phyloP scores from a whole-genome alignment of 2,113 vertebrate species.

The Cololabis saira region DNA sequence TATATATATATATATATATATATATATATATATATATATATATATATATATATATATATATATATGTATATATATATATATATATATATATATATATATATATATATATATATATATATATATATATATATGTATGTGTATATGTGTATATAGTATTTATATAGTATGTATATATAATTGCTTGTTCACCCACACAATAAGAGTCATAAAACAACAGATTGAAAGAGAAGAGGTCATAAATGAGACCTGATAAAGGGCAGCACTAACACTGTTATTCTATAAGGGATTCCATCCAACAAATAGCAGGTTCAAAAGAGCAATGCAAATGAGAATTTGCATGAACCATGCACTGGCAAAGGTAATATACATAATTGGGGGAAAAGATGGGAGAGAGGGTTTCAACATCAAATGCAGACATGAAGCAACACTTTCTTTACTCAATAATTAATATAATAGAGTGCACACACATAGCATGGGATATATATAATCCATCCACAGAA shows the following conservation, averaged over 20 bases:
- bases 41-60: too few relatives aligned
- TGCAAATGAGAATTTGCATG: slow-evolving; percentile 77
- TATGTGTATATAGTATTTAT: too few relatives aligned
- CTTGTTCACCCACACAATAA: neutral
- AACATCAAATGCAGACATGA: slow-evolving; percentile 70
- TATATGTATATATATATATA: too few relatives aligned
- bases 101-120: too few relatives aligned
- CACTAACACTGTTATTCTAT: slow-evolving; percentile 39
- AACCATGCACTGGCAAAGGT: slow-evolving; percentile 69
- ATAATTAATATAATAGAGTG: slow-evolving; percentile 74
- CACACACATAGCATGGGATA: slow-evolving; percentile 47
- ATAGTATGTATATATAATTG: too few relatives aligned
- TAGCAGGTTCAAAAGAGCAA: slow-evolving; percentile 58
- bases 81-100: too few relatives aligned
- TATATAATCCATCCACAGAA: slow-evolving; percentile 66
- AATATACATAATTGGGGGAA: slow-evolving; percentile 78
- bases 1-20: too few relatives aligned
- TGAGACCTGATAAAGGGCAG: slow-evolving; percentile 69
- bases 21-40: too few relatives aligned
- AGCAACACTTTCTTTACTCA: slow-evolving; percentile 74
- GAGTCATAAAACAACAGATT: slow-evolving; percentile 31
- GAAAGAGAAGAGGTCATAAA: slow-evolving; percentile 58
- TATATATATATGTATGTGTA: too few relatives aligned
- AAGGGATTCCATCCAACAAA: slow-evolving; percentile 60
- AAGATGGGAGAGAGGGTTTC: slow-evolving; percentile 25